Evolutionary conservation across 2,113 vertebrate genomes (phyloP).

Genomic region (Mus spicilegus): DNA sequence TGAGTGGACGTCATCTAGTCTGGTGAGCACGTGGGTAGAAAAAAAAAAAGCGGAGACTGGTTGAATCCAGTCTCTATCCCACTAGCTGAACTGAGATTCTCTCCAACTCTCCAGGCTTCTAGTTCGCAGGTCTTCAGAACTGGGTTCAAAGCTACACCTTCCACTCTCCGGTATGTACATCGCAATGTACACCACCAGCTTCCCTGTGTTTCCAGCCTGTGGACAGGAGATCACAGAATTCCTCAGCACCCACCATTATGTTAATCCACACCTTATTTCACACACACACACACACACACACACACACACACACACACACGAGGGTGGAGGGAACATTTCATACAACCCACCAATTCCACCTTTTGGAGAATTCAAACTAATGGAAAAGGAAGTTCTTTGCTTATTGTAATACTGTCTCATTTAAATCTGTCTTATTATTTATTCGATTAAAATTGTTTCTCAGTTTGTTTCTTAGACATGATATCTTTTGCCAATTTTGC

Average conservation of each 20-base stretch:
- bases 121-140: neutral
- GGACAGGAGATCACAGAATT: neutral
- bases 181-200: neutral
- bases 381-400: neutral
- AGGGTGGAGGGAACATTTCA: neutral
- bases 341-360: neutral
- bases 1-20: neutral
- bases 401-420: neutral
- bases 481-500: neutral
- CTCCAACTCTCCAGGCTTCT: neutral
- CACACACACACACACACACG: neutral
- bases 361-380: neutral
- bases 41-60: neutral
- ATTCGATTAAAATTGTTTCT: neutral
- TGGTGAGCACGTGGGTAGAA: neutral
- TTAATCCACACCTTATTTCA: neutral
- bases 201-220: neutral
- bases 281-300: neutral
- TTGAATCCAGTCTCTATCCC: neutral
- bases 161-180: neutral
- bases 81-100: neutral
- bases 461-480: neutral
- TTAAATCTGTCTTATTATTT: neutral
- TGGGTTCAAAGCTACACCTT: neutral
- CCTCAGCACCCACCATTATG: neutral